Evolutionary conservation across 2,113 vertebrate genomes (phyloP).

Genomic region (Corythaeola cristata): DNA sequence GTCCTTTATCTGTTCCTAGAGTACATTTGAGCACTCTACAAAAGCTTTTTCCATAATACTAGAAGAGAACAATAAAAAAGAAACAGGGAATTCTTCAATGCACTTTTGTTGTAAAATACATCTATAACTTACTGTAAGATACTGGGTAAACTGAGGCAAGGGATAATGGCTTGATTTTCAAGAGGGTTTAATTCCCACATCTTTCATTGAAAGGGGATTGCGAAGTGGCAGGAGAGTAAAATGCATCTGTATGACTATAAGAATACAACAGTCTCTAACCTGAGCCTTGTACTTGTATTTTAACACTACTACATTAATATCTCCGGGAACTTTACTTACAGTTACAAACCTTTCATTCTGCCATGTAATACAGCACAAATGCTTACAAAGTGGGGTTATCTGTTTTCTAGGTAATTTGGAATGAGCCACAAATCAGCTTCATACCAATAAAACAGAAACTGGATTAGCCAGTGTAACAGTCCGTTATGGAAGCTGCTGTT

Average conservation of each 20-base stretch:
- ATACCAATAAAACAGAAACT: not conserved
- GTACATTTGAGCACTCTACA: not conserved
- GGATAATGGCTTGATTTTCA: not conserved
- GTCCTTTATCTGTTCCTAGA: not conserved
- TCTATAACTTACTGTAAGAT: not conserved
- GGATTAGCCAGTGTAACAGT: not conserved
- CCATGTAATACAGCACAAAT: not conserved
- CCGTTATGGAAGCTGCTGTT: not conserved
- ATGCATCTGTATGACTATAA: not conserved
- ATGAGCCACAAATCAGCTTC: not conserved
- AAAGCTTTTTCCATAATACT: not conserved
- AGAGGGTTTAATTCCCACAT: not conserved
- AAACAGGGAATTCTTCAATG: not conserved
- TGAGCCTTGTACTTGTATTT: not conserved
- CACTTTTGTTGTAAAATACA: not conserved
- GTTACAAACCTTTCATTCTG: not conserved
- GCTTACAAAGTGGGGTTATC: not conserved
- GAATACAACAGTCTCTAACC: not conserved
- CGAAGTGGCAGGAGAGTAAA: not conserved
- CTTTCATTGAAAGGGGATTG: not conserved
- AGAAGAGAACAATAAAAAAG: not conserved
- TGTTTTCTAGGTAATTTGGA: not conserved
- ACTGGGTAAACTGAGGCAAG: slow-evolving; percentile 34
- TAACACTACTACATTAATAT: not conserved
- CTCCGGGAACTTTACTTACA: not conserved